phyloP scores from a whole-genome alignment of 2,797 vertebrate species.

The Oreortyx pictus region DNA sequence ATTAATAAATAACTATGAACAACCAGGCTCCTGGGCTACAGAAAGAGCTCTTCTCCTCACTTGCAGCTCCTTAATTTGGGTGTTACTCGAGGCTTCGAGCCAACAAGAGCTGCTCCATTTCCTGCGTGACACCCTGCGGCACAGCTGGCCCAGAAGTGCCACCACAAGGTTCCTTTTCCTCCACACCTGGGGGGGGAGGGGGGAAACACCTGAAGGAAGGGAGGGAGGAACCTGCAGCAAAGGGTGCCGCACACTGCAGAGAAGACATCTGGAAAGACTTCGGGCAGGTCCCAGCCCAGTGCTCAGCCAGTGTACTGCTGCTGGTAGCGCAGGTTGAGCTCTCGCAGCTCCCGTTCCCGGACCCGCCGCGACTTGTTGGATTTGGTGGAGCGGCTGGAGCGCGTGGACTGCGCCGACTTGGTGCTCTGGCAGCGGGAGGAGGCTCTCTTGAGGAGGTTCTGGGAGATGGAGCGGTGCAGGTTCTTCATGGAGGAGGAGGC shows the following conservation, averaged over 20 bases:
- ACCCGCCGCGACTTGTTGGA: slow-evolving; percentile 94
- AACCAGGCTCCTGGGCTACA: slow-evolving; percentile 13
- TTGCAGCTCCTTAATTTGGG: background rate
- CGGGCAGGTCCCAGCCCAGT: background rate
- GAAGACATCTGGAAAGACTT: background rate
- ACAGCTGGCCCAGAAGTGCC: background rate
- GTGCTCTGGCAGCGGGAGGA: slow-evolving; percentile 99
- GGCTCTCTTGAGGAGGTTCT: slow-evolving; percentile 96
- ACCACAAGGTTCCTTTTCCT: slow-evolving; percentile 8
- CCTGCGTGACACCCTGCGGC: fast-evolving
- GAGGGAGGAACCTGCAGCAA: slow-evolving; percentile 2
- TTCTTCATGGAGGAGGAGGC: slow-evolving; percentile 99
- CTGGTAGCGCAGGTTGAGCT: slow-evolving; percentile 97
- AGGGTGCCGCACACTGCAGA: background rate
- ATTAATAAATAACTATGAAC: slow-evolving; percentile 68
- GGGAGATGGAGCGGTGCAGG: slow-evolving; percentile 97
- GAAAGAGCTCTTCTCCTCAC: slow-evolving; percentile 10
- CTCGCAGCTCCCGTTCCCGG: slow-evolving; percentile 93
- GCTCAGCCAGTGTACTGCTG: slow-evolving; percentile 94
- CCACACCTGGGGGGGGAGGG: background rate
- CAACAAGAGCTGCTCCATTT: background rate
- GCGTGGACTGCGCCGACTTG: slow-evolving; percentile 95
- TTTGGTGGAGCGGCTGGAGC: slow-evolving; percentile 95
- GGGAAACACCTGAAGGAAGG: slow-evolving; percentile 18
- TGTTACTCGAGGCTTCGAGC: background rate